Evolutionary conservation across 2,888 invertebrate genomes (phyloP), one percentile per base, ranked within the genome.

Genomic region (Monoplex corrugatus): DNA sequence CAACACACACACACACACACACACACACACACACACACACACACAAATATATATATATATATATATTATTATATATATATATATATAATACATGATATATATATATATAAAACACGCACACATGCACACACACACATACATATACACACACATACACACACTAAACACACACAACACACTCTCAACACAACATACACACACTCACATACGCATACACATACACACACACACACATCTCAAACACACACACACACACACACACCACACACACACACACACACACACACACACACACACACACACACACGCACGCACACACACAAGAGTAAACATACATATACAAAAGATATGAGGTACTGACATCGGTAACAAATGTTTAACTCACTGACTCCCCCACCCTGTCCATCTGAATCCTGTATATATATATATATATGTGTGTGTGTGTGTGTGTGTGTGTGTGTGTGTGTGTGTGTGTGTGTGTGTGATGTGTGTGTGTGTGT

Each of bases 371-470:
- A n/a, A n/a, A n/a, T n/a, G n/a, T n/a, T n/a, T n/a, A n/a, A n/a
- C n/a, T n/a, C n/a, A n/a, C n/a, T n/a, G n/a, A n/a, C 23, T 68
- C 23, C n/a, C 19, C n/a, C 23, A 28, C 23, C n/a, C 23, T 68
- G 23, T 68, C 28, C 32, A 10, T 72, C 28, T 72, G n/a, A 32
- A 3, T 72, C 28, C 28, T 68, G n/a, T 68, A 8, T n/a, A n/a
- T 57, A 28, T n/a, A 32, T n/a, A n/a, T 68, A 32, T 68, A 32
- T 68, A 32, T n/a, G 68, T 68, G 68, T 68, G 68, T n/a, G n/a
- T n/a, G n/a, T n/a, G 68, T 68, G n/a, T 68, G 68, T 68, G 68
- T 68, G n/a, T n/a, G 68, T 68, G 68, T 68, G 68, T 68, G 68
- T n/a, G n/a, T 68, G n/a, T n/a, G n/a, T n/a, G 28, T n/a, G n/a